Conservation (phyloP, 2,797 vertebrate species). For the Sebastes matsubarae region DNA sequence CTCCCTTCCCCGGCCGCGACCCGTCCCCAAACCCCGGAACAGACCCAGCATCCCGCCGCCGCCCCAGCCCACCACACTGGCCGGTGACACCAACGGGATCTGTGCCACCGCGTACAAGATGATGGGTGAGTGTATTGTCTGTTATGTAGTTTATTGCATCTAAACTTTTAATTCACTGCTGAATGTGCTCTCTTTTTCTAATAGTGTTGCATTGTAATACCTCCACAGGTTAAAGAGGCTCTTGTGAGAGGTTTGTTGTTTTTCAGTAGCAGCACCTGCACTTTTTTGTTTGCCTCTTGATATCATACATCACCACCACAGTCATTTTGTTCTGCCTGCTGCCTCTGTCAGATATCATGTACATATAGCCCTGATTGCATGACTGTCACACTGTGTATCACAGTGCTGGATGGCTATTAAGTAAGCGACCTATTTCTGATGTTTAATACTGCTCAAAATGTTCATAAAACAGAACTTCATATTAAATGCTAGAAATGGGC, state of each 20-base stretch:
- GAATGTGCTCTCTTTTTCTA: constrained; percentile 71
- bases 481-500: not conserved
- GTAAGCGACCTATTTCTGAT: not conserved
- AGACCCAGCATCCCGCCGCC: constrained; percentile 93
- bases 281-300: constrained; percentile 26
- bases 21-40: constrained; percentile 93
- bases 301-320: not conserved
- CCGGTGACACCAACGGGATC: constrained; percentile 71
- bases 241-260: constrained; percentile 89
- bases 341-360: not conserved
- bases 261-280: constrained; percentile 64
- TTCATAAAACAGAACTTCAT: no score
- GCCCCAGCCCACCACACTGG: constrained; percentile 84
- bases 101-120: constrained; percentile 84
- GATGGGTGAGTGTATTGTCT: constrained; percentile 74
- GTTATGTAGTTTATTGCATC: not conserved
- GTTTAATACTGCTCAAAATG: no score
- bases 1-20: constrained; percentile 88
- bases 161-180: not conserved
- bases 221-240: constrained; percentile 89
- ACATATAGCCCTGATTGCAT: constrained; percentile 13
- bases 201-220: constrained; percentile 81
- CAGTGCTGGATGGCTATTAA: not conserved
- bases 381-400: not conserved
- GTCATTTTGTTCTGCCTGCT: constrained; percentile 28